Evolutionary conservation across 2,113 vertebrate species (phyloP), one percentile per base, ranked within the genome.

Genomic region (Bubo scandiacus): DNA sequence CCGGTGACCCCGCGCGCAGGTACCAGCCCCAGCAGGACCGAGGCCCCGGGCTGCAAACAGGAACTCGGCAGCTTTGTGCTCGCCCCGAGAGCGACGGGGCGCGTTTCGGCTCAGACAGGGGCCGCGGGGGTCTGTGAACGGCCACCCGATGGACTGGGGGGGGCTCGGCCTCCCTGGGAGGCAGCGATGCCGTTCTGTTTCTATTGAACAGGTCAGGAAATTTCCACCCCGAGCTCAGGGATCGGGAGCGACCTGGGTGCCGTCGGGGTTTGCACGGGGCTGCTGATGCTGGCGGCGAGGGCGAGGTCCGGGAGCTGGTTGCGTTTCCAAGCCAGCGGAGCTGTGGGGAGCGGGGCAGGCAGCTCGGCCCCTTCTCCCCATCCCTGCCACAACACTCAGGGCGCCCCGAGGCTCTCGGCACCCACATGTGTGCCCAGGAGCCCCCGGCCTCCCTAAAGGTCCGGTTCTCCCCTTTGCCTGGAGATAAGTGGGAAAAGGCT

Each of bases 281-380:
- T 63, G 42, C 66, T 15, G 10, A 23, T 43, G 22, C 55, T 2
- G 7, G 36, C 0, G 7, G 30, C 40, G n/a, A 14, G 0, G 1
- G 32, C 1, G 2, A 36, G 45, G 1, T 36, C 11, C 4, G 2
- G 15, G n/a, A 65, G 23, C 16, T 0, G 9, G 12, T 1, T 30
- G 14, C 11, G 2, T 42, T 81, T 47, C 81, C 26, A 21, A 80
- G 49, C 30, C 42, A 2, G 27, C 23, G 1, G 13, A 55, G 61
- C n/a, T 1, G 1, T 9, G 14, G n/a, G 22, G 8, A 75, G 19
- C 1, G 1, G 30, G 15, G 11, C 6, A 16, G 12, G 38, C 1
- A 3, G 22, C 51, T 74, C 67, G 21, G 38, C 19, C 22, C 21
- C 22, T 34, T 52, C 22, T 58, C 22, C 68, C 29, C 38, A 30